Evolutionary conservation across 64 coral and sea anemone genomes (phyloP), one percentile per base, ranked within the genome.

Genomic region (Montipora sp.): DNA sequence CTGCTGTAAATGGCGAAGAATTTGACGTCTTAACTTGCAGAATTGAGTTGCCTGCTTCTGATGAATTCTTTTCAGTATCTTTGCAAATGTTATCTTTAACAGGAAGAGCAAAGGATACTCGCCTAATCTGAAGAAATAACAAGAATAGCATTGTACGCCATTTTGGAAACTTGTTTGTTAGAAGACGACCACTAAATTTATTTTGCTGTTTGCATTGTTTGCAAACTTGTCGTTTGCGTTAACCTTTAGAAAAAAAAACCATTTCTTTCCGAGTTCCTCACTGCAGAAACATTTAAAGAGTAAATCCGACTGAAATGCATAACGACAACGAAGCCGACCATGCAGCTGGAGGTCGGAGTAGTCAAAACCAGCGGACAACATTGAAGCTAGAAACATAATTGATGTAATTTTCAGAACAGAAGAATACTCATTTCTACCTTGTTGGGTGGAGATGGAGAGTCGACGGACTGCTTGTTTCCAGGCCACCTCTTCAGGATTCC

Each of bases 31-130:
- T 57, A 12, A 58, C 8, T 21, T 77, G 63, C 58, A 58, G 24
- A 78, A 22, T 80, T 44, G 15, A 68, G 8, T 87, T 44, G 3
- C 1, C 59, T 58, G 63, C 7, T 77, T 84, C 88, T n/a, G 9
- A 51, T 11, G 44, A 57, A 47, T 36, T 78, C 36, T 87, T 80
- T 63, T 76, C 12, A 0, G 58, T 77, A 7, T 57, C 59, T n/a
- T 67, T 47, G 12, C 59, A 73, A 36, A 22, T 60, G 71, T 95
- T 84, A 73, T 87, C 63, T 85, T 85, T 85, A 7, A 22, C 82
- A 13, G 98, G 98, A 63, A 96, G 79, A 12, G 98, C 98, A 43
- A 99, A 99, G 47, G 98, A 99, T 14, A 99, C 98, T 90, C 92
- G 92, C 58, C 98, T 79, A 24, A 94, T 70, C 98, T 99, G 22